Conservation (phyloP, 2,888 invertebrate species). For the Pyrrhia umbra region DNA sequence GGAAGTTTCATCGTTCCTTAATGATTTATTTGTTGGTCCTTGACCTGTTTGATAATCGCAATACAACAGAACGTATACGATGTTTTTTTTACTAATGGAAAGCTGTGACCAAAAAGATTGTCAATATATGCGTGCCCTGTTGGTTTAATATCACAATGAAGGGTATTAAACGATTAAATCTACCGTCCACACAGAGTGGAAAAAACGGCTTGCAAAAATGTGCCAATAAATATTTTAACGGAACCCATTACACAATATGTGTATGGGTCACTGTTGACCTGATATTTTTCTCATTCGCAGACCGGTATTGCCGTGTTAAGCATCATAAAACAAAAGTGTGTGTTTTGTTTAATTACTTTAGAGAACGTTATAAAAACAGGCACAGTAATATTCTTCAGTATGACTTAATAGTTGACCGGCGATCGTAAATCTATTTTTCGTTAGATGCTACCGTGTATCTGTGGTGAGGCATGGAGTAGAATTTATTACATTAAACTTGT, state of each 20-base stretch:
- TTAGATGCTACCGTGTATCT: constrained; percentile 25
- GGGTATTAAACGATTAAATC: constrained; percentile 56
- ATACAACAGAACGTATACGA: neutral
- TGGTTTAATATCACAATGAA: constrained; percentile 27
- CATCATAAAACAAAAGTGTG: constrained; percentile 63
- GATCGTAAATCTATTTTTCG: constrained; percentile 53
- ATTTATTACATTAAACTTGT: constrained; percentile 22
- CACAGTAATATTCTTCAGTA: constrained; percentile 43
- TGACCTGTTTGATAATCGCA: neutral
- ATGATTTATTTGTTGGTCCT: neutral
- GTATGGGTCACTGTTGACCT: constrained; percentile 49
- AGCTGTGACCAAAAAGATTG: constrained; percentile 34
- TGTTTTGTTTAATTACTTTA: constrained; percentile 71
- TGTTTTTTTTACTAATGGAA: constrained; percentile 34
- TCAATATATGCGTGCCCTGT: constrained; percentile 21
- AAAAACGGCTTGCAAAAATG: constrained; percentile 55
- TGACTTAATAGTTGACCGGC: constrained; percentile 47
- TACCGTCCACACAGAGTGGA: constrained; percentile 20
- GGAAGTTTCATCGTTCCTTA: neutral
- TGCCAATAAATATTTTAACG: constrained; percentile 52
- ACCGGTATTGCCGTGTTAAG: constrained; percentile 43
- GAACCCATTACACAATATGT: constrained; percentile 51
- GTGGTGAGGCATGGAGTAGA: constrained; percentile 21
- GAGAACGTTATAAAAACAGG: constrained; percentile 57
- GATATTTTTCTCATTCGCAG: constrained; percentile 50